phyloP scores from a whole-genome alignment of 2,888 invertebrate genomes.

The Mellilla xanthometata region DNA sequence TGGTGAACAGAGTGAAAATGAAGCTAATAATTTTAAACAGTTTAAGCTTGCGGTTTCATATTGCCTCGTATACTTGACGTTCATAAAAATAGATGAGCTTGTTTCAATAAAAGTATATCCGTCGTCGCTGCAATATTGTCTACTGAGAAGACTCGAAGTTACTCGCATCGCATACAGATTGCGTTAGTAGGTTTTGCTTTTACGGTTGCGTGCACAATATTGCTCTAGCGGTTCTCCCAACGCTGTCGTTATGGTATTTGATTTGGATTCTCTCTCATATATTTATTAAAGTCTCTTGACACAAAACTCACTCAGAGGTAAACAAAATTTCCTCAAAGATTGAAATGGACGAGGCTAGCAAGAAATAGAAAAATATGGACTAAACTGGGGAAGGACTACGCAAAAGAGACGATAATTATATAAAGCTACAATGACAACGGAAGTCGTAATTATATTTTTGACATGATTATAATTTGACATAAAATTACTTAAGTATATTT shows the following conservation, averaged over 20 bases:
- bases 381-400: too few relatives aligned
- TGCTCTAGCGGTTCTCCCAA: background rate
- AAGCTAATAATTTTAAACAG: background rate
- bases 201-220: background rate
- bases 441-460: too few relatives aligned
- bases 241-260: background rate
- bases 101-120: conserved; percentile 11
- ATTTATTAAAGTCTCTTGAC: too few relatives aligned
- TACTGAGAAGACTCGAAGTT: background rate
- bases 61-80: background rate
- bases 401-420: too few relatives aligned
- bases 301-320: too few relatives aligned
- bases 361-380: too few relatives aligned
- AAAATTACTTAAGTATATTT: too few relatives aligned
- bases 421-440: too few relatives aligned
- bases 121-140: conserved; percentile 11
- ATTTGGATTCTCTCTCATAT: background rate
- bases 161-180: conserved; percentile 7
- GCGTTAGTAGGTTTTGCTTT: background rate
- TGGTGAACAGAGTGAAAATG: too few relatives aligned
- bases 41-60: background rate
- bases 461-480: too few relatives aligned
- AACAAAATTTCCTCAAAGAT: too few relatives aligned
- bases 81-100: conserved; percentile 4
- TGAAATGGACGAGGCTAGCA: too few relatives aligned